Base-by-base conservation (phyloP, 2,113 vertebrate species). In the Fulica atra region DNA sequence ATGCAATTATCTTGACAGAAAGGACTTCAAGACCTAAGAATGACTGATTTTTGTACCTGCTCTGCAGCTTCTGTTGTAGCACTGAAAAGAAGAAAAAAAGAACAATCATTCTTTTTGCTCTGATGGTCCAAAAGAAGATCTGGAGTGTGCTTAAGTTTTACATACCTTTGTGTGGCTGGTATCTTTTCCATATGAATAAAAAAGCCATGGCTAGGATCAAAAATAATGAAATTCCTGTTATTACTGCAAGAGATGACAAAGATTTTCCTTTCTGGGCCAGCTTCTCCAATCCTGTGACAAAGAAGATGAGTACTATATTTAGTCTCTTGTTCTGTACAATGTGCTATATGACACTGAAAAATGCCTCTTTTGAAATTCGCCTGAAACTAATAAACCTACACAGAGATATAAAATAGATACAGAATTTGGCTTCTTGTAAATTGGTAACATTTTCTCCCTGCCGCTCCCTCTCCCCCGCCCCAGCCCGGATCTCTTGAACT, bases 221-320 rank as follows among this genome's bases (percentile, higher is more conserved):
- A 97, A 98, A 98, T 72, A 98, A 89, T 36, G 98, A 98, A 89
- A 98, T 95, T 96, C 98, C 98, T 4, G 98, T 98, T 94, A 98
- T 98, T 93, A 97, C 96, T 89, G 98, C 98, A 94, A 98, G 97
- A 63, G 98, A 96, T 31, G 98, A 97, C 79, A 98, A 79, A 63
- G 98, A 98, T 81, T 98, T 98, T 81, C 97, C 97, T 94, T 97
- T 98, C 51, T 98, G 98, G 68, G 97, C 82, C 93, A 98, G 89
- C 46, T 97, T 98, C 94, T 98, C 98, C 85, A 97, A 60, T 76
- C 98, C 98, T 98, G 93, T 92, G 73, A 89, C 73, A 96, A 91
- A 97, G 81, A 96, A 96, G 81, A 91, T 28, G 17, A 87, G 63
- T 29, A 81, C 9, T 51, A 24, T 51, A 71, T 91, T 95, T 78